These are phyloP conservation scores for Amphiprion percula DNA, from an alignment of 2,113 vertebrate species.

Conservation along the genomic window DNA sequence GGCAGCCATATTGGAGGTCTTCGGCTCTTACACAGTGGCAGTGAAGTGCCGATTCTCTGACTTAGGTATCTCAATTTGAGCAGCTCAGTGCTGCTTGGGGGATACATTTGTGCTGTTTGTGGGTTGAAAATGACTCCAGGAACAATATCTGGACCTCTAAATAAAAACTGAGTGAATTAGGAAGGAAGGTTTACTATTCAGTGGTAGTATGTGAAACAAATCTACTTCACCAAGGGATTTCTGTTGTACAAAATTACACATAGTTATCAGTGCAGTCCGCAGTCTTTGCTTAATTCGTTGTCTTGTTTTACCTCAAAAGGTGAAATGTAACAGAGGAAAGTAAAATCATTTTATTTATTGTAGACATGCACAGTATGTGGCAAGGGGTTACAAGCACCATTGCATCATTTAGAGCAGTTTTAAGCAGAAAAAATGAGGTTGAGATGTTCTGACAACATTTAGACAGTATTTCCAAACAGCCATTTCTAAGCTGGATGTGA, in stretches of 20 bases:
- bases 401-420: neutral
- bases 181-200: no score
- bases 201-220: no score
- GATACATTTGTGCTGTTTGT: neutral
- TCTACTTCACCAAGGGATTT: neutral
- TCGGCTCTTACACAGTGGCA: constrained; percentile 2
- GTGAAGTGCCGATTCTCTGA: constrained; percentile 22
- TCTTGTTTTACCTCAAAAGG: no score
- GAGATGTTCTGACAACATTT: neutral
- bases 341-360: no score
- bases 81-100: neutral
- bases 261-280: no score
- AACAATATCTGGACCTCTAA: no score
- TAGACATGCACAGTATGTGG: neutral
- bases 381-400: neutral
- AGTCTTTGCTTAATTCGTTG: no score
- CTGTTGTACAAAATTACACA: no score
- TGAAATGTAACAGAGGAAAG: no score
- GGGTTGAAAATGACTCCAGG: neutral
- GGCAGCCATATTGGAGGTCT: constrained; percentile 32
- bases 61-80: neutral
- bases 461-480: neutral
- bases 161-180: no score
- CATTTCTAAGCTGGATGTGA: neutral
- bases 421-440: neutral